Conservation (phyloP, 2,888 invertebrate genomes). For the Epinotia nisella region DNA sequence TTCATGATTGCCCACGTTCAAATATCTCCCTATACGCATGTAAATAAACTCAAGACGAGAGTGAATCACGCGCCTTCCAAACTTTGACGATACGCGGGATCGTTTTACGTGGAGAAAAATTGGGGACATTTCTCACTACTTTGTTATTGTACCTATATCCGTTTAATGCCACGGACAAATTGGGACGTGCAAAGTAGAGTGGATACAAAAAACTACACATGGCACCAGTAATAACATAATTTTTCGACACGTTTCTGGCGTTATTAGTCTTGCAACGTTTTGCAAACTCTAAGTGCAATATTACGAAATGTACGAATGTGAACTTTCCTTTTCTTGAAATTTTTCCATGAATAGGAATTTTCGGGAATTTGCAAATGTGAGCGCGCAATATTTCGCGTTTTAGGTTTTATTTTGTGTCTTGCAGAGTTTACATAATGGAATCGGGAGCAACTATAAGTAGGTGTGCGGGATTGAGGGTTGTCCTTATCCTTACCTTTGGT, state of each 20-base stretch:
- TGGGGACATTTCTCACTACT: slow-evolving; percentile 62
- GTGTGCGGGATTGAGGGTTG: slow-evolving; percentile 33
- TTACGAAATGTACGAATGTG: background rate
- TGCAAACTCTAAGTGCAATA: slow-evolving; percentile 46
- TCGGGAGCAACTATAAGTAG: slow-evolving; percentile 37
- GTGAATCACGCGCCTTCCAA: slow-evolving; percentile 64
- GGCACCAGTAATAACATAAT: slow-evolving; percentile 48
- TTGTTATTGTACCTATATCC: slow-evolving; percentile 59
- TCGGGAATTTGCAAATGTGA: slow-evolving; percentile 31
- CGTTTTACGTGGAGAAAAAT: slow-evolving; percentile 69
- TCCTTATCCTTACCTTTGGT: slow-evolving; percentile 32
- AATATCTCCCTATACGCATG: slow-evolving; percentile 62
- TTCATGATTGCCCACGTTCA: slow-evolving; percentile 58
- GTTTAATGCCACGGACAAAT: slow-evolving; percentile 57
- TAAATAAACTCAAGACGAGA: slow-evolving; percentile 61
- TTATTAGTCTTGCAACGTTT: slow-evolving; percentile 32
- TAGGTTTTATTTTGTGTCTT: slow-evolving; percentile 10
- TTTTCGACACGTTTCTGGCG: slow-evolving; percentile 48
- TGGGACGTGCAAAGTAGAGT: slow-evolving; percentile 56
- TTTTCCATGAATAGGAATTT: slow-evolving; percentile 24
- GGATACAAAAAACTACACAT: slow-evolving; percentile 48
- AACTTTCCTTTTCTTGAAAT: slow-evolving; percentile 30
- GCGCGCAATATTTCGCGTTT: slow-evolving; percentile 22
- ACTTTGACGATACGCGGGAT: slow-evolving; percentile 67
- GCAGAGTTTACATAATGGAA: slow-evolving; percentile 32